These are phyloP conservation scores for Drosophila baimaii DNA, from an alignment of 1,140 invertebrate species.

Conservation along the genomic window DNA sequence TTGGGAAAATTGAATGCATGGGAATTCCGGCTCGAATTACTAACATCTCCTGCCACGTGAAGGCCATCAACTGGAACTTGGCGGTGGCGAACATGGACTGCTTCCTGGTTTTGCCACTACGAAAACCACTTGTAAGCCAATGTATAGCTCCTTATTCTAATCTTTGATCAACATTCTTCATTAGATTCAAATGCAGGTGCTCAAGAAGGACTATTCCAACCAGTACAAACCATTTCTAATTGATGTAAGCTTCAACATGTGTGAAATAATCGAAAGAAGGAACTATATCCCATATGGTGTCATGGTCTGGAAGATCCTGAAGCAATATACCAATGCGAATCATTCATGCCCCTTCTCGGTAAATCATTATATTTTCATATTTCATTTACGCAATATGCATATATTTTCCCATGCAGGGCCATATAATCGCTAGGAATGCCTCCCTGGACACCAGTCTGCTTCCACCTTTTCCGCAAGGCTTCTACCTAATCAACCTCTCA, in stretches of 20 bases:
- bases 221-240: constrained; percentile 52
- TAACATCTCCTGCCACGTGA: constrained; percentile 16
- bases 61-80: constrained; percentile 41
- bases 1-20: constrained; percentile 39
- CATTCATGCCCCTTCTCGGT: constrained; percentile 48
- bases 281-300: constrained; percentile 34
- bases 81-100: constrained; percentile 13
- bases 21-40: neutral
- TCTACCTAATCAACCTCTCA: constrained; percentile 4
- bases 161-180: too few species aligned
- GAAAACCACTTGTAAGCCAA: too few species aligned
- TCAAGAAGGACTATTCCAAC: constrained; percentile 43
- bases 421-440: too few species aligned
- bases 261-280: constrained; percentile 26
- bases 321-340: constrained; percentile 38
- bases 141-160: too few species aligned
- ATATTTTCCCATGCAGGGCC: too few species aligned
- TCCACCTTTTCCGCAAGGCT: constrained; percentile 28
- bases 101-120: constrained; percentile 10
- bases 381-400: too few species aligned
- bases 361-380: too few species aligned
- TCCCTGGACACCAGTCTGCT: constrained; percentile 13
- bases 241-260: constrained; percentile 23
- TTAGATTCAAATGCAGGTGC: constrained; percentile 25
- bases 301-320: constrained; percentile 4